A percentile compares a stretch with the other conserved stretches of the same genome.
phyloP scores from a whole-genome alignment of 2,113 vertebrate genomes.

The Sciurus niger region DNA sequence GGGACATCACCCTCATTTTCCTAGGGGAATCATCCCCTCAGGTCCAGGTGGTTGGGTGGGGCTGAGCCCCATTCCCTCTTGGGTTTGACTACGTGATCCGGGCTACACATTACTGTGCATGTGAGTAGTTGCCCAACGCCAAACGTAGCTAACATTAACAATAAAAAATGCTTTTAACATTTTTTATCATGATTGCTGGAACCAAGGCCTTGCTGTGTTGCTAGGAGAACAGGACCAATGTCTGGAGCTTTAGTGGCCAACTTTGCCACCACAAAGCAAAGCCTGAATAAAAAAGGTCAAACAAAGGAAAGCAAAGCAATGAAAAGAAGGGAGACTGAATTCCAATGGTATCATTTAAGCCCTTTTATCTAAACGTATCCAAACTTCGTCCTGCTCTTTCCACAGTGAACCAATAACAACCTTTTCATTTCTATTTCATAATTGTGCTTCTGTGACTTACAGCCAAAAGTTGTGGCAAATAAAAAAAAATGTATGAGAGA shows the following conservation, averaged over 20 bases:
- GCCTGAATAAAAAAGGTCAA: background rate
- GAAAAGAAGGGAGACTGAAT: background rate
- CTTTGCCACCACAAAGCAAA: background rate
- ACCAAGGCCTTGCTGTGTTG: background rate
- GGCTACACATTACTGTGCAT: background rate
- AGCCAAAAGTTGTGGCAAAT: background rate
- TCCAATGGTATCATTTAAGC: background rate
- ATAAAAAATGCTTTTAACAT: background rate
- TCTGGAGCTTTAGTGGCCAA: background rate
- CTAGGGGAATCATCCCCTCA: background rate
- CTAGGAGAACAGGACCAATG: background rate
- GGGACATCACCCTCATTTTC: background rate
- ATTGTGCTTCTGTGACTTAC: conserved; percentile 8
- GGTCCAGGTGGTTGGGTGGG: background rate
- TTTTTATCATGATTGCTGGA: background rate
- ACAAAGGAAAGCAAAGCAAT: background rate
- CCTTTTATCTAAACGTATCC: background rate
- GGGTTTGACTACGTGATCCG: background rate
- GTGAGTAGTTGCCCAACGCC: background rate
- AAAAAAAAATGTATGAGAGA: background rate
- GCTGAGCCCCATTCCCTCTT: background rate
- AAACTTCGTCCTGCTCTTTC: conserved; percentile 1
- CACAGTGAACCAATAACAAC: background rate
- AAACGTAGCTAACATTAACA: background rate
- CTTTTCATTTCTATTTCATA: background rate